Percentiles rank a stretch among this genome's conserved stretches.
These are phyloP conservation scores for Volucella inflata DNA, from an alignment of 2,888 invertebrate genomes.

Conservation along the genomic window DNA sequence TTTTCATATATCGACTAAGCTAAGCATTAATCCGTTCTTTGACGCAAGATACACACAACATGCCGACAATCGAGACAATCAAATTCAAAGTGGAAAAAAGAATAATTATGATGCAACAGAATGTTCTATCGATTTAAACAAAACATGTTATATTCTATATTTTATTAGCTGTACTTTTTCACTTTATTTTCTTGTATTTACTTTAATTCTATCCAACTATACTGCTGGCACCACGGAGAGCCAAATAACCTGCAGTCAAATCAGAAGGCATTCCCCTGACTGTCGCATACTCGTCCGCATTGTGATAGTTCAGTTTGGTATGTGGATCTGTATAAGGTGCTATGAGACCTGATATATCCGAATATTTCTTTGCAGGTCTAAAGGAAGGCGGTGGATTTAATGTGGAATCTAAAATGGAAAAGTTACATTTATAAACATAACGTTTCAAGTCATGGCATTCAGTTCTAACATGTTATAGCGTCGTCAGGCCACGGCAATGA, in stretches of 20 bases:
- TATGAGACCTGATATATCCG: conserved; percentile 94
- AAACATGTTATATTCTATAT: too few relatives aligned
- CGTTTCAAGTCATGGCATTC: neutral
- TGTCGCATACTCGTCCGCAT: conserved; percentile 94
- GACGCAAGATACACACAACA: too few relatives aligned
- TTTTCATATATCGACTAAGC: too few relatives aligned
- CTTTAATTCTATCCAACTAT: conserved; percentile 78
- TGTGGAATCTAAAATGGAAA: conserved; percentile 88
- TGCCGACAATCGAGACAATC: too few relatives aligned
- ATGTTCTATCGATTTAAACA: too few relatives aligned
- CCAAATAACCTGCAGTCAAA: conserved; percentile 94
- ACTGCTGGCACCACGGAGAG: conserved; percentile 92
- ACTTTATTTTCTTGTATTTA: neutral
- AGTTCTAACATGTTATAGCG: conserved; percentile 86
- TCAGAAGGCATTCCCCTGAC: conserved; percentile 95
- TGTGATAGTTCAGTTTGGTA: conserved; percentile 93
- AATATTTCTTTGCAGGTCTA: conserved; percentile 96
- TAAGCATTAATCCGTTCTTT: too few relatives aligned
- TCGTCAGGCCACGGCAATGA: conserved; percentile 90
- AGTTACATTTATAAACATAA: conserved; percentile 41
- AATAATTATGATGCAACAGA: too few relatives aligned
- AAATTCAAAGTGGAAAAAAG: too few relatives aligned
- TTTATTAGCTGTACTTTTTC: too few relatives aligned
- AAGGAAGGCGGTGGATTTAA: conserved; percentile 96
- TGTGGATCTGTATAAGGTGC: conserved; percentile 96